Evolutionary conservation across 2,113 vertebrate genomes (phyloP), one percentile per base, ranked within the genome.

Genomic region (Elephas maximus): DNA sequence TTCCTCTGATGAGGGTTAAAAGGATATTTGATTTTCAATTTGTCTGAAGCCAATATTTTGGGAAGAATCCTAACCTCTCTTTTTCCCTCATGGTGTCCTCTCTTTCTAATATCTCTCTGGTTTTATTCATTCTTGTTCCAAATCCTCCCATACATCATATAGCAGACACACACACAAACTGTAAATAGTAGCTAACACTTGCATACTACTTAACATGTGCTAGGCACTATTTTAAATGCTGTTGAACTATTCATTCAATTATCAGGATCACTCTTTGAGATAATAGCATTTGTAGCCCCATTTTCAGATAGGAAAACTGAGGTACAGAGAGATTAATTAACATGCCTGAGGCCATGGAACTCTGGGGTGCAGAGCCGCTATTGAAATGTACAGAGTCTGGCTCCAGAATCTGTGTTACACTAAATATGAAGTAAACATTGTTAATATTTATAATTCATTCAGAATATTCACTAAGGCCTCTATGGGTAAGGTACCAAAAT

Each of bases 271-370:
- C 51, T 41, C 41, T 80, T 85, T 67, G 76, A 85, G n/a, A 17
- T 24, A 74, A 26, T 30, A 76, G 23, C n/a, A 57, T 62, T 79
- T 76, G 65, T 53, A 69, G 62, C n/a, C 33, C 78, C 17, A 3
- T 81, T 92, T 76, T 92, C 76, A 86, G 60, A 37, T 86, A 86
- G 41, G 41, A 82, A 92, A 92, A 80, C 44, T 74, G 10, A 71
- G 37, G 23, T 81, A 51, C 26, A 7, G n/a, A 53, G 67, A 83
- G n/a, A 48, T 83, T 83, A 45, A 88, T 69, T 65, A 78, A 60
- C 45, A 15, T 57, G 53, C 53, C 53, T 51, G 71, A 45, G 44
- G 17, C 78, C 41, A 96, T 33, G 86, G 45, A 37, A 8, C 7
- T 90, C 69, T 62, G 79, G 85, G 8, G n/a, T 65, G 23, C 33